Evolutionary conservation across 2,113 vertebrate genomes (phyloP), one percentile per base, ranked within the genome.

Genomic region (Aegithalos caudatus): DNA sequence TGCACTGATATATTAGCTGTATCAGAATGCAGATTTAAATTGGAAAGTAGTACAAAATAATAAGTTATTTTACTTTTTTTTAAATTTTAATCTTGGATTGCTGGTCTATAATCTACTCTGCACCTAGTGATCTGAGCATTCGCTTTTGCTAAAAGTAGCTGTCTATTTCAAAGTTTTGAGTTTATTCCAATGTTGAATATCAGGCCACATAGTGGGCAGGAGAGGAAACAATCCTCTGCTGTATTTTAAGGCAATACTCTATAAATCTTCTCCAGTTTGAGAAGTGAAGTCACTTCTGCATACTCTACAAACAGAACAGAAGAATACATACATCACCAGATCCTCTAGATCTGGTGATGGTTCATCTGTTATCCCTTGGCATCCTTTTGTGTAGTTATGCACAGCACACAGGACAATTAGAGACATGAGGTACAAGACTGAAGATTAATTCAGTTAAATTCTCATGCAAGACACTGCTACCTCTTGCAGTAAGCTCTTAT

Each of bases 1-100:
- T n/a, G 37, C 35, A 69, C 40, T 74, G 72, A 94, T 95, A 97
- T 96, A 96, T 94, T 90, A 96, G 67, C 58, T 90, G 50, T n/a
- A 8, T 14, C 23, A 27, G 65, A 42, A 25, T 77, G 70, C 81
- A 80, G 58, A 81, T 88, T 74, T 88, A 81, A 88, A 95, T 54
- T 64, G 22, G 58, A 82, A 88, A 90, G 35, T 28, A 67, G 56
- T 1, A 38, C 82, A 70, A 61, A 78, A 24, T 70, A 87, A 45
- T 53, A 93, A 72, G 65, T 84, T 96, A 82, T 60, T 95, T 95
- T 94, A 74, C 77, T 94, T 79, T 33, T 94, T 80, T 54, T 31
- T 50, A n/a, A n/a, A 38, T 94, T 86, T 87, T 94, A 58, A 86
- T 91, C 71, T 91, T 61, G 1, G 14, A 64, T 90, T 94, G 82